These are phyloP conservation scores for Oncorhynchus nerka DNA, from an alignment of 2,113 vertebrate species.

Conservation along the genomic window DNA sequence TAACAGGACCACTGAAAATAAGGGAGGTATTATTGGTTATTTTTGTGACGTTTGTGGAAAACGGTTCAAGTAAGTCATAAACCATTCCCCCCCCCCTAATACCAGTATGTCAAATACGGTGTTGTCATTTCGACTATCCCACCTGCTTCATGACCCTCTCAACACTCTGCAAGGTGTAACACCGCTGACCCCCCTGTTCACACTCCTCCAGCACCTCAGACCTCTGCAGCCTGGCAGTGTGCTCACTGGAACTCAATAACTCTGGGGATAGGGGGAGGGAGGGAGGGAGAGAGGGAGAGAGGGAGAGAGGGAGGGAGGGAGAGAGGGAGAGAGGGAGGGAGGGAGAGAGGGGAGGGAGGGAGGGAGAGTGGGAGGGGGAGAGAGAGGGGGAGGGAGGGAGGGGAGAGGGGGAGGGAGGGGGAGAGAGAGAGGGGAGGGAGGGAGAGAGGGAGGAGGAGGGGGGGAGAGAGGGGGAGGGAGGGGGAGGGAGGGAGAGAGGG, in stretches of 20 bases:
- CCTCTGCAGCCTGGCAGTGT: constrained; percentile 61
- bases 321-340: background rate
- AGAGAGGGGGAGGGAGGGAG: no score
- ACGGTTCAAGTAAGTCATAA: no score
- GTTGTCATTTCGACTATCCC: background rate
- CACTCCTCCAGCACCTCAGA: constrained; percentile 76
- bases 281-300: background rate
- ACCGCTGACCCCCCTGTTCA: constrained; percentile 50
- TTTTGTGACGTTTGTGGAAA: no score
- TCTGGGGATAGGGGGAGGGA: constrained; percentile 59
- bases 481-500: background rate
- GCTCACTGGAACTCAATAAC: constrained; percentile 69
- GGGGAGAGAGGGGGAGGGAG: background rate
- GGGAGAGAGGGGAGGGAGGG: background rate
- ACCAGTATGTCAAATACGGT: no score
- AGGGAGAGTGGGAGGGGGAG: background rate
- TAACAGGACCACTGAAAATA: no score
- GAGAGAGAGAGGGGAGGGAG: background rate
- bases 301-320: background rate
- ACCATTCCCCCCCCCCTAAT: no score
- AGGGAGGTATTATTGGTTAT: no score
- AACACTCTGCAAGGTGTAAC: constrained; percentile 75
- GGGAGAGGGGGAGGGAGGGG: background rate
- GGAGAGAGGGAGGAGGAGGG: background rate
- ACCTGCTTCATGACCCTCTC: constrained; percentile 82